Base-by-base conservation (phyloP, 2,888 invertebrate genomes). In the Eueremaeus valkanovi region DNA sequence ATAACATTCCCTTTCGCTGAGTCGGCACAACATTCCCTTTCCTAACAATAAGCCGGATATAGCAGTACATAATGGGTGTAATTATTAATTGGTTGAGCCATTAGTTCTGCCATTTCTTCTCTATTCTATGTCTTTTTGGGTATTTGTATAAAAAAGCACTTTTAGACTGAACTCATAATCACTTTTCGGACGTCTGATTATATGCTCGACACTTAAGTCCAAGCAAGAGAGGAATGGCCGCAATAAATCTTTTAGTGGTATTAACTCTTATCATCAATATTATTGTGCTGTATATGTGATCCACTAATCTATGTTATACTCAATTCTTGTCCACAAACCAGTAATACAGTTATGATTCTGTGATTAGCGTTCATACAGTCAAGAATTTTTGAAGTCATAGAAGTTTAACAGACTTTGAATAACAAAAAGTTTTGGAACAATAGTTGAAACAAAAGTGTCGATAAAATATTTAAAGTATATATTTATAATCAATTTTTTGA, bases 71-170 rank as follows among this genome's bases (percentile, higher is more conserved):
- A 66, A 66, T 66, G 66, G 13, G 6, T 66, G 40, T 66, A 66
- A 66, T 66, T 66, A 66, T 66, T 66, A 66, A 66, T 66, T 66
- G 66, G 33, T 36, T 61, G 13, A 66, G 21, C 21, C 66, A n/a
- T 66, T 66, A 61, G 61, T 31, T n/a, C 31, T 24, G 3, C 16
- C 11, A 5, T 51, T 51, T 51, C 51, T 21, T 16, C 21, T 51
- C 51, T n/a, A 51, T 51, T 51, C 24, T 21, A 51, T 51, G 24
- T 3, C 21, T 51, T 51, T 51, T 51, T 51, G 51, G 51, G 51
- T 61, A 61, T 61, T 61, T 61, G 61, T 61, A 61, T 61, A 61
- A 61, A 61, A 61, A 61, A 61, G 29, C 31, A 21, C 61, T 31
- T 29, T 18, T 8, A 61, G 61, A 31, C 61, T 31, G 13, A 16